Conservation (phyloP, 2,113 vertebrate species). For the Sylvilagus bachmani region DNA sequence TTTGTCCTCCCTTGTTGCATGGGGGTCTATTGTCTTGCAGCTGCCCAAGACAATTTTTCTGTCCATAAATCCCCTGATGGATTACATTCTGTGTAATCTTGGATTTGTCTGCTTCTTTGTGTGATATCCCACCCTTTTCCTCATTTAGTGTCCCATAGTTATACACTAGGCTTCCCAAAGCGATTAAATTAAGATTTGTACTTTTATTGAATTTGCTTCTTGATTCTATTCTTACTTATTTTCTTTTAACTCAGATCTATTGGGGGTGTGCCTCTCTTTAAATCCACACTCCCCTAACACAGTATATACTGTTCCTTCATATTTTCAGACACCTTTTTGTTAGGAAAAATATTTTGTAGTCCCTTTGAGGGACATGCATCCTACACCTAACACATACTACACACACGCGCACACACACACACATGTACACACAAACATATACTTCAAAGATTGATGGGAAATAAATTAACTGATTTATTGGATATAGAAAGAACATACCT, state of each 20-base stretch:
- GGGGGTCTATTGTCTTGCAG: too few relatives aligned
- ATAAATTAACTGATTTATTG: too few relatives aligned
- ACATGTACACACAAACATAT: not conserved
- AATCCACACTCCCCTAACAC: not conserved
- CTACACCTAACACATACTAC: not conserved
- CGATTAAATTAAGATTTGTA: too few relatives aligned
- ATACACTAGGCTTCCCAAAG: too few relatives aligned
- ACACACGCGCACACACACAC: not conserved
- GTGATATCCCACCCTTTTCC: too few relatives aligned
- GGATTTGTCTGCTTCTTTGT: too few relatives aligned
- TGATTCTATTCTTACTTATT: not conserved
- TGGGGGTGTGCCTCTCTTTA: not conserved
- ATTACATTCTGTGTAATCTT: too few relatives aligned
- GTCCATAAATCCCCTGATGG: too few relatives aligned
- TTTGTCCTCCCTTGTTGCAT: too few relatives aligned
- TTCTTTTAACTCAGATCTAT: not conserved
- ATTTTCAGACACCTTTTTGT: not conserved
- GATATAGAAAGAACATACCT: too few relatives aligned
- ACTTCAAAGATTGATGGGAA: not conserved
- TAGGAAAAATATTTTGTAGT: not conserved
- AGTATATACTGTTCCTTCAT: not conserved
- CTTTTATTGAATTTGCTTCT: not conserved
- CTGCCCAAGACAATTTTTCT: too few relatives aligned
- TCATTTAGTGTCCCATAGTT: too few relatives aligned
- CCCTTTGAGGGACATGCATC: fast-evolving